A percentile compares a stretch with the other conserved stretches of the same genome.
Evolutionary conservation across 1,140 invertebrate species (phyloP).

Genomic region (Trissolcus basalis): DNA sequence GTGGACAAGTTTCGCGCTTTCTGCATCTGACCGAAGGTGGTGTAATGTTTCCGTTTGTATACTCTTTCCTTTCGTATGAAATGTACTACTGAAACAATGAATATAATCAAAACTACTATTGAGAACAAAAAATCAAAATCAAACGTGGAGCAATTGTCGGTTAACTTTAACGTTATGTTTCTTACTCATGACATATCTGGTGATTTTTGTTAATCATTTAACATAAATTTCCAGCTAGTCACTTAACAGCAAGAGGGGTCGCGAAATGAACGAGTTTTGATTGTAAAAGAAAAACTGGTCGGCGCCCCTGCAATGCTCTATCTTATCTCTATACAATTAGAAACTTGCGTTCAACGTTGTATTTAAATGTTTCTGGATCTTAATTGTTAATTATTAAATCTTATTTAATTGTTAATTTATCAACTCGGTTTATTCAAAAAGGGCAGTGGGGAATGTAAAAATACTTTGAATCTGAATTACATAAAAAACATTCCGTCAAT

Average conservation of each 20-base stretch:
- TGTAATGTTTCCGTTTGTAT: conserved; percentile 5
- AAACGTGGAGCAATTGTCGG: conserved; percentile 21
- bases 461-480: conserved; percentile 57
- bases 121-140: conserved; percentile 12
- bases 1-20: conserved; percentile 51
- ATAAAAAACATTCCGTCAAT: conserved; percentile 57
- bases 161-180: neutral
- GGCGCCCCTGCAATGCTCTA: neutral
- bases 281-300: neutral
- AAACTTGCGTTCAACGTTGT: conserved; percentile 20
- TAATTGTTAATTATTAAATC: conserved; percentile 49
- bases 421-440: conserved; percentile 57
- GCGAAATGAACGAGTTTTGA: neutral
- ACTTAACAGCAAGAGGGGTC: neutral
- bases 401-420: conserved; percentile 54
- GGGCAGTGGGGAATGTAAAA: conserved; percentile 61
- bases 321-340: conserved; percentile 42
- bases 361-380: conserved; percentile 52
- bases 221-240: conserved; percentile 23
- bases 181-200: too few relatives aligned
- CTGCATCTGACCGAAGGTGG: conserved; percentile 52
- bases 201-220: conserved; percentile 11
- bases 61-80: conserved; percentile 2
- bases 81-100: conserved; percentile 10
- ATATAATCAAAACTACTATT: too few relatives aligned